phyloP scores from a whole-genome alignment of 2,888 invertebrate genomes.

The Eupithecia subfuscata region DNA sequence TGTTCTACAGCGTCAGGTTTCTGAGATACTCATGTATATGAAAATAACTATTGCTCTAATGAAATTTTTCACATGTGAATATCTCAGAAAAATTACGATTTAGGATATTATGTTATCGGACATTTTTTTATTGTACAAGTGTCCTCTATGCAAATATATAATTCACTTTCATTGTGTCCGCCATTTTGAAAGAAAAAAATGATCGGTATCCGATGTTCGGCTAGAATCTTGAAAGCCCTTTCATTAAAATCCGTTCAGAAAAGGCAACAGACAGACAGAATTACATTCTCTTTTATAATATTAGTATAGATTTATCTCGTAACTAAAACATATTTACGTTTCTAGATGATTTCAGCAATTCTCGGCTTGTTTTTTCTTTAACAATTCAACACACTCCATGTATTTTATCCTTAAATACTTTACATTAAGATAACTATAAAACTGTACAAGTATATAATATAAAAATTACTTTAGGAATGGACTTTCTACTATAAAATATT shows the following conservation, averaged over 20 bases:
- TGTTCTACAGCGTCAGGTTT: too few relatives aligned
- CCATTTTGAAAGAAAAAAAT: too few relatives aligned
- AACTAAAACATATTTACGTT: background rate
- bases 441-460: slow-evolving; percentile 53
- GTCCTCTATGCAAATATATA: too few relatives aligned
- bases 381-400: background rate
- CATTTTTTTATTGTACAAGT: too few relatives aligned
- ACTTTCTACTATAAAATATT: slow-evolving; percentile 64
- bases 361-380: background rate
- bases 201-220: too few relatives aligned
- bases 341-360: background rate
- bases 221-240: background rate
- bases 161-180: too few relatives aligned
- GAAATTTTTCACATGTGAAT: too few relatives aligned
- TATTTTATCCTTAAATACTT: background rate
- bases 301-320: background rate
- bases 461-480: slow-evolving; percentile 74
- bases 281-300: background rate
- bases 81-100: too few relatives aligned
- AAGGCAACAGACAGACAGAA: background rate
- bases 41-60: too few relatives aligned
- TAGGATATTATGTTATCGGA: too few relatives aligned
- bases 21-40: too few relatives aligned
- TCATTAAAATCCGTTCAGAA: background rate
- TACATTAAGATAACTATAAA: slow-evolving; percentile 20